phyloP scores from a whole-genome alignment of 2,888 invertebrate species.

The Rhamnusium bicolor region DNA sequence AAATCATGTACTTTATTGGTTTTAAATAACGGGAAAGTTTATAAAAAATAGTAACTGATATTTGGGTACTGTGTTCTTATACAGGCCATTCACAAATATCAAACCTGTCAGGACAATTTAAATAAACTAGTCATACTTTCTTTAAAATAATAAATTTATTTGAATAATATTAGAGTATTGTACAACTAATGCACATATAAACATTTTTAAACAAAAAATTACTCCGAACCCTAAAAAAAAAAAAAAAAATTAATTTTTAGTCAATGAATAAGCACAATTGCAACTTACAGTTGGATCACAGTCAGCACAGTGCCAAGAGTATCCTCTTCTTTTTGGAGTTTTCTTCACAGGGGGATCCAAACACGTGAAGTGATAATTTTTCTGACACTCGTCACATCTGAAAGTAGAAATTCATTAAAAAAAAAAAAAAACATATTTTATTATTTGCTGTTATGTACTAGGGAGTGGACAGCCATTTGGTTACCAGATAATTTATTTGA shows the following conservation, averaged over 20 bases:
- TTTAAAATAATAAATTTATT: constrained; percentile 36
- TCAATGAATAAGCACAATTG: no score
- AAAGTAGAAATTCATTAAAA: constrained; percentile 30
- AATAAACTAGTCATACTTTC: not conserved
- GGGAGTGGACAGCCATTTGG: no score
- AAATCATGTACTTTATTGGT: no score
- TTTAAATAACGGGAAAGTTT: no score
- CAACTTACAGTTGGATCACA: constrained; percentile 86
- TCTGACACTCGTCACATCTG: constrained; percentile 93
- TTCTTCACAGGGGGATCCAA: constrained; percentile 95
- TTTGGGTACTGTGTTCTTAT: no score
- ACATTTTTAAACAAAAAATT: constrained; percentile 37
- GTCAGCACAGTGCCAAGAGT: constrained; percentile 96
- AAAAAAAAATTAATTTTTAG: no score
- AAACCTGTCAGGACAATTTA: no score
- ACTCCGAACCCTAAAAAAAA: constrained; percentile 59
- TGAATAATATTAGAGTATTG: constrained; percentile 27
- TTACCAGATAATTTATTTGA: no score
- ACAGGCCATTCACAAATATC: no score
- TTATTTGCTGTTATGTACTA: no score
- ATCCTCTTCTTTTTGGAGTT: constrained; percentile 93
- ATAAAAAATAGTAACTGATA: no score
- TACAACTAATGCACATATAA: not conserved
- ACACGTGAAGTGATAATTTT: constrained; percentile 93
- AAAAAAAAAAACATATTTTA: no score